These are phyloP conservation scores for Pseudococcus jackbeardsleyi DNA, from an alignment of 2,888 invertebrate species.

Conservation along the genomic window DNA sequence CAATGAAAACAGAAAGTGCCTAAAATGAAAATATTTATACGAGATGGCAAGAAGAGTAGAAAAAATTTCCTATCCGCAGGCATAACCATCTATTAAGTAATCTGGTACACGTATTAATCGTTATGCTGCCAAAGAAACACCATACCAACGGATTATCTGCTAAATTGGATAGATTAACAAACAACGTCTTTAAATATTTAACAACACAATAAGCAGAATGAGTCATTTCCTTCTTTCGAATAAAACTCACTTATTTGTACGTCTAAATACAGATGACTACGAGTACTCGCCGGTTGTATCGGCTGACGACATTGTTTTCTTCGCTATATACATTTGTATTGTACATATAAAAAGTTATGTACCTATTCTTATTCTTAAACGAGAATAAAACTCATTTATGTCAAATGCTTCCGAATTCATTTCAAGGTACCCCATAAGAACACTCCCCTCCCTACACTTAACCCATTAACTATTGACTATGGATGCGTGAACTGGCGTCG, in stretches of 20 bases:
- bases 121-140: constrained; percentile 62
- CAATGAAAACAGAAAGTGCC: constrained; percentile 26
- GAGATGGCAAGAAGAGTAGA: background rate
- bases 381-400: no score
- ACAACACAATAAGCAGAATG: constrained; percentile 64
- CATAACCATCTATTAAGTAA: constrained; percentile 47
- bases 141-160: constrained; percentile 60
- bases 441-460: no score
- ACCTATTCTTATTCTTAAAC: no score
- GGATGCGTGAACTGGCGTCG: no score
- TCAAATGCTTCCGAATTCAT: no score
- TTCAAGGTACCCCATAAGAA: no score
- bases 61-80: constrained; percentile 32
- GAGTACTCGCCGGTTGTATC: background rate
- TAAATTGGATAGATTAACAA: constrained; percentile 65
- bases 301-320: background rate
- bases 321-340: background rate
- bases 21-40: constrained; percentile 50
- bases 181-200: constrained; percentile 63
- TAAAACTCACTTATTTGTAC: constrained; percentile 3
- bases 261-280: background rate
- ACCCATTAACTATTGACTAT: no score
- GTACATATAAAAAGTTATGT: no score
- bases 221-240: constrained; percentile 63
- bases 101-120: constrained; percentile 59